Percentiles rank a stretch among this genome's conserved stretches.
phyloP scores from a whole-genome alignment of 2,888 invertebrate species.

The Stomorhina lunata region DNA sequence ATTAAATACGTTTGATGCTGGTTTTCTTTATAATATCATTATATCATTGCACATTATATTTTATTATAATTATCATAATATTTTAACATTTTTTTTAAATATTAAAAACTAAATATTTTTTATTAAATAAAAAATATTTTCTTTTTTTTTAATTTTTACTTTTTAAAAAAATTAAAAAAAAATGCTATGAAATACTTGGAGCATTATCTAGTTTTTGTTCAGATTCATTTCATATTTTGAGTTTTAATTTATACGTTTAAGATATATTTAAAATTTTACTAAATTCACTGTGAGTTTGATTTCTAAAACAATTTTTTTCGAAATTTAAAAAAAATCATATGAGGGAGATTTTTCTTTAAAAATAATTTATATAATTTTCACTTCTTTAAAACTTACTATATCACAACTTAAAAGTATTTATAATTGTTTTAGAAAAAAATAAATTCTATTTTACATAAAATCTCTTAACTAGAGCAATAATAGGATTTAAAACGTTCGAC shows the following conservation, averaged over 20 bases:
- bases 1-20: constrained; percentile 34
- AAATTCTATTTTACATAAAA: constrained; percentile 3
- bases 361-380: neutral
- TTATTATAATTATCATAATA: constrained; percentile 18
- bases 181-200: constrained; percentile 50
- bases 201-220: constrained; percentile 23
- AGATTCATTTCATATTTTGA: neutral
- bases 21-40: constrained; percentile 36
- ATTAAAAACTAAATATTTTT: constrained; percentile 26
- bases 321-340: constrained; percentile 20
- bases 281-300: constrained; percentile 18
- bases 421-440: constrained; percentile 22
- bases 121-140: constrained; percentile 38
- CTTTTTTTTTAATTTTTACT: constrained; percentile 9
- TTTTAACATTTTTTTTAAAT: constrained; percentile 50
- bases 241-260: neutral
- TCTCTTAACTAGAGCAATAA: constrained; percentile 30
- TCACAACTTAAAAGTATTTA: constrained; percentile 51
- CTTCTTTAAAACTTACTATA: constrained; percentile 56
- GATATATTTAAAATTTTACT: constrained; percentile 30
- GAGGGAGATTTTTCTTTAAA: neutral
- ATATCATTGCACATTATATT: constrained; percentile 52
- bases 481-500: constrained; percentile 32
- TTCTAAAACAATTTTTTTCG: too few relatives aligned
- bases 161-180: constrained; percentile 5